phyloP scores from a whole-genome alignment of 1,140 invertebrate genomes.

The Tetragonula clypearis region DNA sequence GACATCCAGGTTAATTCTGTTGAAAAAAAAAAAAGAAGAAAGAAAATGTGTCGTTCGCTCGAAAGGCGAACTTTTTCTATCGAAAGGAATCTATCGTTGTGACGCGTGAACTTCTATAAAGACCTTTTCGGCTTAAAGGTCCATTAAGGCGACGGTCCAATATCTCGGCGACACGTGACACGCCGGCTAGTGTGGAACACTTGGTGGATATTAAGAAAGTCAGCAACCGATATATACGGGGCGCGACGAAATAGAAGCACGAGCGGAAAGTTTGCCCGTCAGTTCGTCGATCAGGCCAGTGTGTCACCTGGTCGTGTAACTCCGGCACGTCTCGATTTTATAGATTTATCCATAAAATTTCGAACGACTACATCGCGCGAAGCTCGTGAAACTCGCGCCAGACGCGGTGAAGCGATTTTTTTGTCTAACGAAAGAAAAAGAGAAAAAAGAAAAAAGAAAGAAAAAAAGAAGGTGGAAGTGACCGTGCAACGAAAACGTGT shows the following conservation, averaged over 20 bases:
- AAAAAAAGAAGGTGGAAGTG: neutral
- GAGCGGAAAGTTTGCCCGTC: conserved; percentile 45
- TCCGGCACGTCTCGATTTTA: neutral
- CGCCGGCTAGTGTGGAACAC: conserved; percentile 72
- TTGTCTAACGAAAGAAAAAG: neutral
- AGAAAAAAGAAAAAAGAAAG: too few relatives aligned
- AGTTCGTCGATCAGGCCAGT: conserved; percentile 41
- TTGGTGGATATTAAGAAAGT: conserved; percentile 72
- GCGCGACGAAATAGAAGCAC: conserved; percentile 46
- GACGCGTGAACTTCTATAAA: conserved; percentile 58
- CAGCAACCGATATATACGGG: conserved; percentile 70
- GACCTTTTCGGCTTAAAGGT: conserved; percentile 70
- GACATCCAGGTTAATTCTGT: neutral
- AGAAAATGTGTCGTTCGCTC: neutral
- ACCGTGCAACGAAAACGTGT: neutral
- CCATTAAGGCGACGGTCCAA: conserved; percentile 73
- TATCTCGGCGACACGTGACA: conserved; percentile 73
- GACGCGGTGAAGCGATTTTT: too few relatives aligned
- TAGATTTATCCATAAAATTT: neutral
- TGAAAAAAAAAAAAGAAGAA: too few relatives aligned
- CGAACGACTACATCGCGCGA: neutral
- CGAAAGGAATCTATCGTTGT: neutral
- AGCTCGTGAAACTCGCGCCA: neutral
- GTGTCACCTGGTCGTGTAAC: conserved; percentile 12
- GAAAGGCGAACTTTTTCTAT: neutral